These are phyloP conservation scores for Harmothoe impar DNA, from an alignment of 2,888 invertebrate genomes.

Conservation along the genomic window DNA sequence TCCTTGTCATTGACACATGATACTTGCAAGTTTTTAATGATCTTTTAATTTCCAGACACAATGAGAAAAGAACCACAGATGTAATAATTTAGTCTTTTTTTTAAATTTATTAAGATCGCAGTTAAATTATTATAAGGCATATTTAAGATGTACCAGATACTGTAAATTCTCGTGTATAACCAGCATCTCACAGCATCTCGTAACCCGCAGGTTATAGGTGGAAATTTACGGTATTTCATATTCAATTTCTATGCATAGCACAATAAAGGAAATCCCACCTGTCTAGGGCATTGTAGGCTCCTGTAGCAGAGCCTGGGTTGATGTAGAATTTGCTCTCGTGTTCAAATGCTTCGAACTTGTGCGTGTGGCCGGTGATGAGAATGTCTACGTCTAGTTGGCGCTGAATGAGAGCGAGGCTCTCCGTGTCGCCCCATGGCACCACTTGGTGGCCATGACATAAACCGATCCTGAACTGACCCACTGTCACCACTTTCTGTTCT, in stretches of 20 bases:
- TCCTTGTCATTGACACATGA: no score
- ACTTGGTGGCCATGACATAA: conserved; percentile 99
- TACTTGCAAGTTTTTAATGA: background rate
- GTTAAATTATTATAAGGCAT: no score
- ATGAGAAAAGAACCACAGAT: no score
- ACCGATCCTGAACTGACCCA: conserved; percentile 99
- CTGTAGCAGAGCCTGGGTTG: conserved; percentile 99
- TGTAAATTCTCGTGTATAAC: no score
- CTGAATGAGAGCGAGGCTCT: conserved; percentile 95
- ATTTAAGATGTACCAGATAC: no score
- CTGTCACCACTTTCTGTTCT: conserved; percentile 99
- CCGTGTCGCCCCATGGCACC: conserved; percentile 91
- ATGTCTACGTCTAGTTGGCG: conserved; percentile 99
- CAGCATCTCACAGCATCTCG: no score
- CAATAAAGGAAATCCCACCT: conserved; percentile 87
- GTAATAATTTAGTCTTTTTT: no score
- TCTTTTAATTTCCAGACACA: no score
- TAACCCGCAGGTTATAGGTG: no score
- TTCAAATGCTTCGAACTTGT: conserved; percentile 98
- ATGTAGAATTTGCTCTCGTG: conserved; percentile 99
- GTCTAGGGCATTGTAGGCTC: conserved; percentile 96
- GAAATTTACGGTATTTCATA: no score
- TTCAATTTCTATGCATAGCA: no score
- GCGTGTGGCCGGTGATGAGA: conserved; percentile 98
- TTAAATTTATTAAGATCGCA: no score